Conservation (phyloP, 2,888 invertebrate species). For the Cataglyphis rosenhaueri region DNA sequence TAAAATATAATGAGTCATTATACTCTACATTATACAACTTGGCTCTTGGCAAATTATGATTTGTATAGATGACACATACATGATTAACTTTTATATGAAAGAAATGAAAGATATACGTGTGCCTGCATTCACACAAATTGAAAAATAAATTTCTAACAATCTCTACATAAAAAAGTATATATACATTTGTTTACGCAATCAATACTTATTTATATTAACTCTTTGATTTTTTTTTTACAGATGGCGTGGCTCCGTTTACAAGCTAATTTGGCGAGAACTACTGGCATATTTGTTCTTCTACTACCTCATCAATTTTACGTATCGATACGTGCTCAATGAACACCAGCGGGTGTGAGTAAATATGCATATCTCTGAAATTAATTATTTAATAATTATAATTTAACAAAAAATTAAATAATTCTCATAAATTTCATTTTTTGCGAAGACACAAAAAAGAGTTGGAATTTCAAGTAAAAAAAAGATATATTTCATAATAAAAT, state of each 20-base stretch:
- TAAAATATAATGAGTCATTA: not conserved
- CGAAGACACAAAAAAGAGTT: not conserved
- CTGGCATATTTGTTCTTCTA: constrained; percentile 94
- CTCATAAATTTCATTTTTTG: constrained; percentile 8
- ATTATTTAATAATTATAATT: not conserved
- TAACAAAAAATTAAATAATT: not conserved
- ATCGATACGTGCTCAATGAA: constrained; percentile 93
- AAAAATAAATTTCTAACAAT: not conserved
- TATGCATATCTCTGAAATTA: constrained; percentile 52
- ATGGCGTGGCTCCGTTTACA: constrained; percentile 98
- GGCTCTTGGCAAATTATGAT: not conserved
- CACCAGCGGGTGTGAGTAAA: constrained; percentile 91
- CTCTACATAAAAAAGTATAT: not conserved
- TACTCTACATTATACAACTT: not conserved
- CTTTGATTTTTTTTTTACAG: constrained; percentile 87
- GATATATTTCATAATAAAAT: not conserved
- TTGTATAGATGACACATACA: not conserved
- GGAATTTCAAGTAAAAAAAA: not conserved
- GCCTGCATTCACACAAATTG: not conserved
- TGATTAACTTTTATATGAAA: not conserved
- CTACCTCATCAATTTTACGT: constrained; percentile 94
- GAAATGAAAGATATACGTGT: not conserved
- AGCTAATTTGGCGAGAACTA: constrained; percentile 97
- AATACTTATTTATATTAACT: not conserved
- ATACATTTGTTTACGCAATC: not conserved